Conservation (phyloP, 2,113 vertebrate genomes). For the Pycnonotus jocosus region DNA sequence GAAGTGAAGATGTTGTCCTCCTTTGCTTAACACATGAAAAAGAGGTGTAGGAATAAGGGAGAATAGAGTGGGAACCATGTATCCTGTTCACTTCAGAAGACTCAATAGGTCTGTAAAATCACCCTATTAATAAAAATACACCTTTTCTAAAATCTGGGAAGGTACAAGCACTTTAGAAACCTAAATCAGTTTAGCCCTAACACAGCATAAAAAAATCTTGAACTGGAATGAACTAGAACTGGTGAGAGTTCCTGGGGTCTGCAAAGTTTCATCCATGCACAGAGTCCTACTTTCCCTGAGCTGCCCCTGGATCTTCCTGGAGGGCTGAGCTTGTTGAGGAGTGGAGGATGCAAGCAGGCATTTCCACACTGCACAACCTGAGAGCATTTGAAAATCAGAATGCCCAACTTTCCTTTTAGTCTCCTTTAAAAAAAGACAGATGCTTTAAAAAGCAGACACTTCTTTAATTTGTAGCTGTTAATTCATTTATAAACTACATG, state of each 20-base stretch:
- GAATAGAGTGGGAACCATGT: background rate
- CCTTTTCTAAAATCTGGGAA: background rate
- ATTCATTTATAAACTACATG: conserved; percentile 44
- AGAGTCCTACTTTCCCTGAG: background rate
- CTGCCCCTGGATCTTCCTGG: background rate
- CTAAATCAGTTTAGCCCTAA: background rate
- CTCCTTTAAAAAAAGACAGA: background rate
- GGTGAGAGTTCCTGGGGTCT: background rate
- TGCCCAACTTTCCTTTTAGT: background rate
- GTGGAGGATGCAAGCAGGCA: background rate
- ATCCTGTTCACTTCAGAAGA: background rate
- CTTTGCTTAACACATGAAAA: background rate
- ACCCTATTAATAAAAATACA: background rate
- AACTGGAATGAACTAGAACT: background rate
- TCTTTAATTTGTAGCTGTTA: conserved; percentile 35
- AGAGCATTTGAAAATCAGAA: background rate
- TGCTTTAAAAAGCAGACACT: conserved; percentile 36
- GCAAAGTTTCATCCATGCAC: background rate
- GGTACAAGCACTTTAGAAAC: background rate
- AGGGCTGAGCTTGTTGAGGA: background rate
- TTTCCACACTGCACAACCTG: background rate
- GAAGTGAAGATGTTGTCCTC: background rate
- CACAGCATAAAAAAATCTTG: background rate
- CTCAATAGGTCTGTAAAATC: background rate
- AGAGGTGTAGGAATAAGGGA: background rate